These are phyloP conservation scores for Gadopsis bispinosus DNA, from an alignment of 2,797 vertebrate species.

Conservation along the genomic window DNA sequence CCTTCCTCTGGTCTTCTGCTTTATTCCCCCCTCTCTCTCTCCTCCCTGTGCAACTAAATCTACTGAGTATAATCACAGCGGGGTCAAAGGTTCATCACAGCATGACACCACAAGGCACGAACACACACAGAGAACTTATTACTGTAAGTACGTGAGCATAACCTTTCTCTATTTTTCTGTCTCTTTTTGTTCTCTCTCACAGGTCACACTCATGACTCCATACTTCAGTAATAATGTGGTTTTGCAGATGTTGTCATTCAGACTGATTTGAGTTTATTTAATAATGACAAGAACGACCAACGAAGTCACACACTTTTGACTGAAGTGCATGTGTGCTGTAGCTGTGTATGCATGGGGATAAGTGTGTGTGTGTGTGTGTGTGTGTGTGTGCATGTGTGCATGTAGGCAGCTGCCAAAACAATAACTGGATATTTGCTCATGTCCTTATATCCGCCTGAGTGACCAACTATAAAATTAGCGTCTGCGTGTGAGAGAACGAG, in stretches of 20 bases:
- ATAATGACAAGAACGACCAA: constrained; percentile 15
- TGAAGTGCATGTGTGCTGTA: constrained; percentile 16
- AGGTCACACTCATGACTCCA: background rate
- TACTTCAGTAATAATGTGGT: constrained; percentile 3
- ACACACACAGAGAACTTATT: constrained; percentile 20
- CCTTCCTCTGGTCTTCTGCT: background rate
- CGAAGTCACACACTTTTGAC: background rate
- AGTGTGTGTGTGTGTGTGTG: constrained; percentile 21
- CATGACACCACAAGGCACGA: constrained; percentile 51
- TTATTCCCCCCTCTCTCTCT: no score
- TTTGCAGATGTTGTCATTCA: constrained; percentile 5
- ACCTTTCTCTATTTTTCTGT: constrained; percentile 5
- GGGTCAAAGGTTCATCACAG: constrained; percentile 55
- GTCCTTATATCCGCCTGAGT: constrained; percentile 36
- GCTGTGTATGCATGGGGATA: constrained; percentile 1
- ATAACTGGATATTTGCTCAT: constrained; percentile 36
- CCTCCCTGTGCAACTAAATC: constrained; percentile 23
- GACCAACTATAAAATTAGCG: constrained; percentile 63
- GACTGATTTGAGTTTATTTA: constrained; percentile 3
- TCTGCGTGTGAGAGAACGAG: constrained; percentile 15
- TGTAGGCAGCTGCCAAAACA: constrained; percentile 23
- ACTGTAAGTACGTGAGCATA: constrained; percentile 12
- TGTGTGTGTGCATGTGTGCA: constrained; percentile 1
- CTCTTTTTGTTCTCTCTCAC: background rate
- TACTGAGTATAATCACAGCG: constrained; percentile 6